Conservation (phyloP, 2,113 vertebrate genomes). For the Rhea americana region DNA sequence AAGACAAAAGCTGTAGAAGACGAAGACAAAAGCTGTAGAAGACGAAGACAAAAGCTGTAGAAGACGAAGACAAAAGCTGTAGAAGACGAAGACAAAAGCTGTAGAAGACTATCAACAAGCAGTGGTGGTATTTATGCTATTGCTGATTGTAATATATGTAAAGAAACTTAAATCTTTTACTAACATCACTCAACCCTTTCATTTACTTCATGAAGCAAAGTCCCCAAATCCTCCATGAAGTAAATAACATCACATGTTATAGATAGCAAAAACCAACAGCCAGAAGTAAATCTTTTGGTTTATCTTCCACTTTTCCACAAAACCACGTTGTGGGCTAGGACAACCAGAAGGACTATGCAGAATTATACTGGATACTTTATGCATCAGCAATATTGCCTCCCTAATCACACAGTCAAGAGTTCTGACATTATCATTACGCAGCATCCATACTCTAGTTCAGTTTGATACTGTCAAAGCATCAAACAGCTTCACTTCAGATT, state of each 20-base stretch:
- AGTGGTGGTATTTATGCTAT: background rate
- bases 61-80: too few species aligned
- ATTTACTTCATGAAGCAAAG: background rate
- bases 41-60: too few species aligned
- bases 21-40: too few species aligned
- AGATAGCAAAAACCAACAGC: background rate
- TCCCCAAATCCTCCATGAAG: background rate
- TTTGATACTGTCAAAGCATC: background rate
- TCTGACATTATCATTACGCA: background rate
- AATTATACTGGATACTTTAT: background rate
- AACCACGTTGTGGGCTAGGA: background rate
- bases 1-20: too few species aligned
- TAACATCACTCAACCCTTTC: background rate
- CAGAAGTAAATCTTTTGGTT: background rate
- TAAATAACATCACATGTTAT: background rate
- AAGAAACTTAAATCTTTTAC: background rate
- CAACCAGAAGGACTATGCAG: fast-evolving
- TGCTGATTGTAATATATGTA: background rate
- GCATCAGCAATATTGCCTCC: background rate
- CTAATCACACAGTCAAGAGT: background rate
- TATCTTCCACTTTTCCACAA: background rate
- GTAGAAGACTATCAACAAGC: background rate
- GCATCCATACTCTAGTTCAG: fast-evolving
- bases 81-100: too few species aligned
- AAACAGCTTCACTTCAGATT: background rate